phyloP scores from a whole-genome alignment of 2,113 vertebrate genomes.

The Antechinus stuartii region DNA sequence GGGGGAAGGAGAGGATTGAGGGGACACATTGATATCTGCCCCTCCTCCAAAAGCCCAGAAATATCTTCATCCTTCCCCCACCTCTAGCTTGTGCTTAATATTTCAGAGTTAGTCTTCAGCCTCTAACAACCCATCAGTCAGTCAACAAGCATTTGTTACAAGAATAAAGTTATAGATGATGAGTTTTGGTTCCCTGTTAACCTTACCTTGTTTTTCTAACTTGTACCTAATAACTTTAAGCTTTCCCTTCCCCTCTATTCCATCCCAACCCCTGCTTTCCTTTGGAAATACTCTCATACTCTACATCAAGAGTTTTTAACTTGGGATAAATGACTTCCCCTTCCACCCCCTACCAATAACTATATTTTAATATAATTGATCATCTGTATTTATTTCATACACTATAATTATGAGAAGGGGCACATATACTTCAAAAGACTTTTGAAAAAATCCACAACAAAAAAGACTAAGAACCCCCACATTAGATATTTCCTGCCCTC shows the following conservation, averaged over 20 bases:
- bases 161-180: not conserved
- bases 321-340: not conserved
- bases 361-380: not conserved
- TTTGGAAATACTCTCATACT: not conserved
- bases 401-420: not conserved
- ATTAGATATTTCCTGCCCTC: not conserved
- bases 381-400: not conserved
- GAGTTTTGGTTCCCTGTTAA: not conserved
- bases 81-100: not conserved
- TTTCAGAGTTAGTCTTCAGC: not conserved
- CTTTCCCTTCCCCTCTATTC: not conserved
- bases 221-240: not conserved
- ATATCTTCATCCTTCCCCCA: not conserved
- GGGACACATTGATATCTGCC: not conserved
- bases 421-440: not conserved
- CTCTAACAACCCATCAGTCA: not conserved
- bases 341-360: not conserved
- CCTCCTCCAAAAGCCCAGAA: not conserved
- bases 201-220: too few relatives aligned
- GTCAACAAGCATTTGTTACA: not conserved
- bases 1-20: not conserved
- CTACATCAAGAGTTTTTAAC: not conserved
- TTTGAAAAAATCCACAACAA: not conserved
- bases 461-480: not conserved
- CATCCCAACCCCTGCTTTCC: not conserved